Conservation (phyloP, 2,113 vertebrate genomes). For the Catagonus wagneri region DNA sequence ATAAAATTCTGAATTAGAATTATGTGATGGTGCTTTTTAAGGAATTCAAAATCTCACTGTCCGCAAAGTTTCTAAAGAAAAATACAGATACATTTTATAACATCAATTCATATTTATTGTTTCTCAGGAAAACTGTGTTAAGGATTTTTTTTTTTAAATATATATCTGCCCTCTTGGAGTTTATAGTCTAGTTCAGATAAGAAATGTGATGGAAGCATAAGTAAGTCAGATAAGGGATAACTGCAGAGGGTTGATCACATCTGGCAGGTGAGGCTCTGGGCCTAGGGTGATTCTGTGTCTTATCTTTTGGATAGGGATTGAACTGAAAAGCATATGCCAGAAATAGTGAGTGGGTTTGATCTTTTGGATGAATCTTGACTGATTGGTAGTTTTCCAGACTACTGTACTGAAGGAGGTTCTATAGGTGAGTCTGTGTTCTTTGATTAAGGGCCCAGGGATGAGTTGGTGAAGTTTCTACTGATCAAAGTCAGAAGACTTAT, state of each 20-base stretch:
- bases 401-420: neutral
- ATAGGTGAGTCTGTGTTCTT: neutral
- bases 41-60: neutral
- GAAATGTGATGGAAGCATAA: neutral
- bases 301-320: neutral
- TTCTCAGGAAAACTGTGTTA: neutral
- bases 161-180: neutral
- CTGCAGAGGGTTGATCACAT: neutral
- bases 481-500: neutral
- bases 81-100: neutral
- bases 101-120: neutral
- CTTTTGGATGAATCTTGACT: neutral
- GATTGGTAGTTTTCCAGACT: neutral
- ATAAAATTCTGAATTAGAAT: conserved; percentile 63
- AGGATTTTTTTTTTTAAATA: neutral
- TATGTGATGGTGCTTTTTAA: neutral
- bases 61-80: neutral
- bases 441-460: neutral
- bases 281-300: neutral
- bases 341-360: neutral
- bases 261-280: neutral
- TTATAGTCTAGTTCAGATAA: neutral
- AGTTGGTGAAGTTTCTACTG: neutral
- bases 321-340: neutral
- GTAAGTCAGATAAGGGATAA: neutral